Evolutionary conservation across 2,797 vertebrate genomes (phyloP), one percentile per base, ranked within the genome.

Genomic region (Etheostoma nigrum): DNA sequence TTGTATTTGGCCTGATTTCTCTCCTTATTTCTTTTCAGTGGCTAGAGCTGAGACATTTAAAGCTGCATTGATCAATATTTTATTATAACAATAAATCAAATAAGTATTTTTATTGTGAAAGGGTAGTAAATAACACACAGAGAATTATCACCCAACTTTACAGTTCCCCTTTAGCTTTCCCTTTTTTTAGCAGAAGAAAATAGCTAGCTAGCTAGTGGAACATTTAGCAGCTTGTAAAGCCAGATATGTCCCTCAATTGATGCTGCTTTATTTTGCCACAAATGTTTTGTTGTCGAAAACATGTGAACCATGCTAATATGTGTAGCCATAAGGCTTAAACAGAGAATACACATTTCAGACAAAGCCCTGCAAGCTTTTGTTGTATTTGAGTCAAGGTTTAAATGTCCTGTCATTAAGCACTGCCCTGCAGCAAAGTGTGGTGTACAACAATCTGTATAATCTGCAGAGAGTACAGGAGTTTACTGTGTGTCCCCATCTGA

Each of bases 381-480:
- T 63, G 61, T 45, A 16, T 73, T 45, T 73, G 47, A 44, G 49
- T 51, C 63, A 59, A 53, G 78, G 51, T 79, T 87, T 74, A 63
- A 49, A 65, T 72, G 42, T 67, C 51, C 55, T 48, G 71, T 74
- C 65, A 67, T 73, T 89, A 82, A 86, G 48, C 58, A 62, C 6
- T 9, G 62, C 64, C 67, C 42, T 72, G 58, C 68, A 74, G 66
- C 59, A 61, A 66, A 85, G 79, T 60, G 45, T 59, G 63, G 19
- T 7, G 23, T 58, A 33, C 58, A 81, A 74, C 83, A 78, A 89
- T 86, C 75, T 87, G 73, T 60, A 19, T 87, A 88, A 90, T 90
- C 86, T 88, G 63, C 66, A 67, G 55, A 27, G 53, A 2, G 14
- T 61, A 69, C 76, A 80, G 45, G 30, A 64, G 77, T 68, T 81